Base-by-base conservation (phyloP, 2,888 invertebrate genomes). In the Plusia festucae region DNA sequence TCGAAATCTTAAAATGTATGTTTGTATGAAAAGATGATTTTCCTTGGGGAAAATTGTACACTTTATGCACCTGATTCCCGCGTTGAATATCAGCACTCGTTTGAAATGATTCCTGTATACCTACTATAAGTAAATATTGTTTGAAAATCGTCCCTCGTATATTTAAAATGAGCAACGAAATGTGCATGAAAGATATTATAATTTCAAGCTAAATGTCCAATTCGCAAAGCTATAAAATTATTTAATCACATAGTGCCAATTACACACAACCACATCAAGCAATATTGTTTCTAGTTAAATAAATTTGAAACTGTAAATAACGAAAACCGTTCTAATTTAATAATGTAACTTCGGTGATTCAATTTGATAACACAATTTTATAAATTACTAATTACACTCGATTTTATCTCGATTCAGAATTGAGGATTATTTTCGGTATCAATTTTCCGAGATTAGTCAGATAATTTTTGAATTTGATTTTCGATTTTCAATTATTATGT, bases 261-360 rank as follows among this genome's bases (percentile, higher is more conserved):
- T 49, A 49, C 40, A 40, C 9, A 13, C 8, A 20, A 11, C 46
- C 11, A 20, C 46, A 49, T 49, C 46, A 49, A 20, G 46, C 11
- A 49, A 49, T 53, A 32, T 16, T 32, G 30, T 53, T 53, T 30
- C 9, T 16, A 30, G 27, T 22, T 22, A 34, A 56, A 53, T 40
- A 58, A 13, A 81, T 83, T 75, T 69, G 55, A 61, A 0, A 64
- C 63, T 34, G 67, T 74, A 81, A 86, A 85, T 80, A 85, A 78
- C 70, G 79, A 73, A 76, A 81, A 85, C 85, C 87, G 85, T 85
- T 78, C 81, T 87, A 88, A 89, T 86, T 85, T 73, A 85, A 88
- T 87, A 73, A 68, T 22, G 65, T 69, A 81, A 85, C 78, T 85
- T 82, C 72, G 72, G 53, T 77, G 53, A 81, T 81, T 81, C 67